Percentiles rank a stretch among this genome's conserved stretches.
Evolutionary conservation across 2,113 vertebrate species (phyloP).

Genomic region (Ceratotherium simum): DNA sequence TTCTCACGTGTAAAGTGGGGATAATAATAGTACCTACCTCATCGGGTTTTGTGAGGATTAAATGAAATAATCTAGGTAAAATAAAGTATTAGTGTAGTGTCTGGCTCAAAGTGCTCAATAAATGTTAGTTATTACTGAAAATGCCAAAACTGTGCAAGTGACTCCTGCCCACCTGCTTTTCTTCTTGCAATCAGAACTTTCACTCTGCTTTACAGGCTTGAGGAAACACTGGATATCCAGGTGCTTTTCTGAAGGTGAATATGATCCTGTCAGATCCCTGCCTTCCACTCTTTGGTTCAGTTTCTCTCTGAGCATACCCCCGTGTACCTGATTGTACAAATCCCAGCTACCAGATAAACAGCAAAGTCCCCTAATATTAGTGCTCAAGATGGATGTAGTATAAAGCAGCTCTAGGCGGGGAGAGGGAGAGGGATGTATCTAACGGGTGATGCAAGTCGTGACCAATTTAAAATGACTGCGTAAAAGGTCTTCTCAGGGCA

Average conservation of each 20-base stretch:
- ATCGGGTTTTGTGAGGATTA: background rate
- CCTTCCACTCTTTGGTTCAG: background rate
- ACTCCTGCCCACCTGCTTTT: background rate
- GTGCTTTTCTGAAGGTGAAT: background rate
- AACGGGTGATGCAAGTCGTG: background rate
- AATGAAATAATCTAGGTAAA: background rate
- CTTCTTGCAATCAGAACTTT: background rate
- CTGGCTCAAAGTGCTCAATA: background rate
- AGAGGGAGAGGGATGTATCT: background rate
- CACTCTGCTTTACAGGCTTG: background rate
- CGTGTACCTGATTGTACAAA: too few relatives aligned
- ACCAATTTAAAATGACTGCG: background rate
- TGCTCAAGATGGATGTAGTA: background rate
- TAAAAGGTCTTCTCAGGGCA: background rate
- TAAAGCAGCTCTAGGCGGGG: background rate
- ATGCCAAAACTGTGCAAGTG: background rate
- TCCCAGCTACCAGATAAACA: background rate
- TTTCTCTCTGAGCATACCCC: background rate
- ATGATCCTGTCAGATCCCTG: background rate
- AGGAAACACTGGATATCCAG: background rate
- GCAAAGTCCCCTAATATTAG: background rate
- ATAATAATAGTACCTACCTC: background rate
- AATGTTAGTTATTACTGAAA: background rate
- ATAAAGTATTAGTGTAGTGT: background rate
- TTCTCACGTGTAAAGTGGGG: background rate